Evolutionary conservation across 2,888 invertebrate species (phyloP), one percentile per base, ranked within the genome.

Genomic region (Harpalus rufipes): DNA sequence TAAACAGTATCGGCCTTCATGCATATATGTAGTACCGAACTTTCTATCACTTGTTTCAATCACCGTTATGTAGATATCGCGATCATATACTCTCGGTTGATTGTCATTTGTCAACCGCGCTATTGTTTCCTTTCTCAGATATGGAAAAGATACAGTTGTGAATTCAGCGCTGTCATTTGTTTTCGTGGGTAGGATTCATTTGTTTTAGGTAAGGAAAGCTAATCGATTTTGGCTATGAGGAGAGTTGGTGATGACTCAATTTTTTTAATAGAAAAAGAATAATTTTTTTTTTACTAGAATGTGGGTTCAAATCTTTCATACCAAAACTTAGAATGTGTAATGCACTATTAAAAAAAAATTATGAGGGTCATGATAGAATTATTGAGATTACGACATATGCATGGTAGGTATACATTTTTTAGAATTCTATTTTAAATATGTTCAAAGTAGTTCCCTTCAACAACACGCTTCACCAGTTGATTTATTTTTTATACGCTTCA

Each of bases 1-100:
- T 76, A 76, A 76, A 76, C 76, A 76, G 76, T 51, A 21, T 59
- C 78, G 78, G 59, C 78, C 78, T 78, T 78, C 78, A 78, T 78
- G 56, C 76, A 76, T 76, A 32, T 12, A 76, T 76, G 76, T 51
- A 76, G 51, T 44, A 12, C 56, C 56, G 21, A 78, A 78, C 78
- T 78, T 78, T 78, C 78, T 78, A 78, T 78, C 44, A 78, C 58
- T 78, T 78, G 56, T 58, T 32, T 56, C 18, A 56, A 78, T 78
- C 56, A 78, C 78, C 78, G 78, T 78, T 78, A 78, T 78, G 14
- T 32, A 78, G 56, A 72, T 51, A 78, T 78, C 41, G 58, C 21
- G 78, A 78, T 78, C 78, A 25, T 51, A 72, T 41, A 14, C 44
- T 72, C 16, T 32, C 32, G 16, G 44, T 76, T 12, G 44, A 21